Conservation (phyloP, 30 jellyfish, hydroid and myxozoan species). For the Clytia hemisphaerica region DNA sequence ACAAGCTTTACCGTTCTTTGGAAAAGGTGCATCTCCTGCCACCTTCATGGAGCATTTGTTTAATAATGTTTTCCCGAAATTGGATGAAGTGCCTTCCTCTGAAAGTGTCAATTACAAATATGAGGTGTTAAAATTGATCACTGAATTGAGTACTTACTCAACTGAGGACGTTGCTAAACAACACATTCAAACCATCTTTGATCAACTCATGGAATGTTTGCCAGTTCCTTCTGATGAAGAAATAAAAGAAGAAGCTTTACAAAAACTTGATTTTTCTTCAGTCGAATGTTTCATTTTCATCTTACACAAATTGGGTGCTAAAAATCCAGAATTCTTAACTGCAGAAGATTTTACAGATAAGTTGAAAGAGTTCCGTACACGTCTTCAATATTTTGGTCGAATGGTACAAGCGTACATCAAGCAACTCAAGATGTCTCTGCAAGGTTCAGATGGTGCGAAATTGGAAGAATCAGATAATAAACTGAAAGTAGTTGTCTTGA, state of each 20-base stretch:
- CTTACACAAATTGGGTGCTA: conserved; percentile 71
- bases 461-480: conserved; percentile 69
- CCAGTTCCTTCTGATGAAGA: conserved; percentile 84
- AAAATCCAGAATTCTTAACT: conserved; percentile 49
- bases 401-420: conserved; percentile 80
- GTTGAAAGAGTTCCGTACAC: conserved; percentile 61
- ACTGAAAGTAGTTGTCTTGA: conserved; percentile 60
- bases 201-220: conserved; percentile 59
- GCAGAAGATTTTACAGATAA: conserved; percentile 58
- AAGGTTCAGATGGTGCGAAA: conserved; percentile 62
- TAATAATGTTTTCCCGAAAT: conserved; percentile 73
- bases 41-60: conserved; percentile 58
- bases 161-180: conserved; percentile 74
- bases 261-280: conserved; percentile 70
- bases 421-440: conserved; percentile 62
- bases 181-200: conserved; percentile 49
- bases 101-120: conserved; percentile 84
- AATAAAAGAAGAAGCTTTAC: conserved; percentile 43
- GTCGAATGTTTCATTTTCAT: conserved; percentile 76
- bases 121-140: conserved; percentile 73
- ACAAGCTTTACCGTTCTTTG: conserved; percentile 85
- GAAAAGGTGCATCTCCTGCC: conserved; percentile 97
- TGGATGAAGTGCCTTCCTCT: conserved; percentile 49
- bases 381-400: conserved; percentile 84
- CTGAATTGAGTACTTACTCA: conserved; percentile 67